A percentile compares a stretch with the other conserved stretches of the same genome.
Evolutionary conservation across 1,140 invertebrate species (phyloP).

Genomic region (Ceratina australensis): DNA sequence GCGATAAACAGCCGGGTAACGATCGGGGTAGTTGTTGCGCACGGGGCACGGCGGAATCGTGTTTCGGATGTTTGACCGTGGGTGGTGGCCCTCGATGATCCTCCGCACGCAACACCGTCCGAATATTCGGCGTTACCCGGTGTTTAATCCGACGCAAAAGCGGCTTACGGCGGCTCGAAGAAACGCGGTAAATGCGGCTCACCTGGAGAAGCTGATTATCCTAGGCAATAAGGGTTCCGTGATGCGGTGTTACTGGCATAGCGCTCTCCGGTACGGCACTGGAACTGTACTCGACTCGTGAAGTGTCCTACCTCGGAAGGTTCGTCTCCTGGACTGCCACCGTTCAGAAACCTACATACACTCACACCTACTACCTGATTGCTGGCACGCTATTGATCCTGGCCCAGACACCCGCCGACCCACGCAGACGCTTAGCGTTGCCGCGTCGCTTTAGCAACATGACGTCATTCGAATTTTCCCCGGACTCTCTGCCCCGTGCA

Average conservation of each 20-base stretch:
- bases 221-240: slow-evolving; percentile 71
- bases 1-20: no score
- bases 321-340: slow-evolving; percentile 78
- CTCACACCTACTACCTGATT: slow-evolving; percentile 75
- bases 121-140: not conserved
- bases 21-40: not conserved
- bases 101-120: no score
- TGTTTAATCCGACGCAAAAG: not conserved
- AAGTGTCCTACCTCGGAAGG: slow-evolving; percentile 75
- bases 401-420: slow-evolving; percentile 75
- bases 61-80: slow-evolving; percentile 3
- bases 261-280: slow-evolving; percentile 67
- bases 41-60: not conserved
- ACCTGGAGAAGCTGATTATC: slow-evolving; percentile 75
- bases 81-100: slow-evolving; percentile 13
- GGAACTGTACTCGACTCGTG: slow-evolving; percentile 62
- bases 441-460: slow-evolving; percentile 79
- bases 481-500: not conserved
- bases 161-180: not conserved
- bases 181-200: slow-evolving; percentile 27
- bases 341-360: slow-evolving; percentile 73
- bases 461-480: slow-evolving; percentile 71
- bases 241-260: slow-evolving; percentile 70
- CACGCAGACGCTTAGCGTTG: slow-evolving; percentile 77
- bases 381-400: slow-evolving; percentile 78